Conservation (phyloP, 2,113 vertebrate genomes). For the Entomyzon cyanotis region DNA sequence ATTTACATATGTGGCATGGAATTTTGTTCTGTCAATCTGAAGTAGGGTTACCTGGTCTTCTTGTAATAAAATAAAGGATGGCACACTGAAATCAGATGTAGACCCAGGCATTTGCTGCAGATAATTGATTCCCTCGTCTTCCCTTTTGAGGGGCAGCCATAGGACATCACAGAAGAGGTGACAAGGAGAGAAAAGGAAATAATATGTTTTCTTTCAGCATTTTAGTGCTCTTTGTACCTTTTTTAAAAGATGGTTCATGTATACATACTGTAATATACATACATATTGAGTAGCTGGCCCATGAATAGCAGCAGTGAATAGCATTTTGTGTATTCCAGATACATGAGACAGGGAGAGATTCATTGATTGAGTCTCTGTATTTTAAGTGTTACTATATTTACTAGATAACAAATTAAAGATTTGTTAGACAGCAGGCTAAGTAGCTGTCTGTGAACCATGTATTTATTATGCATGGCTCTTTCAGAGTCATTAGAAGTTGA, state of each 20-base stretch:
- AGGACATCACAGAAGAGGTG: neutral
- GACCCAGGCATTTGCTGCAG: neutral
- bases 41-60: neutral
- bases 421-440: constrained; percentile 56
- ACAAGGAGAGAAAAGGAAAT: neutral
- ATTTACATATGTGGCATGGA: neutral
- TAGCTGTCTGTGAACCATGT: constrained; percentile 49
- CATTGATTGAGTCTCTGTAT: constrained; percentile 58
- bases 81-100: neutral
- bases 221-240: neutral
- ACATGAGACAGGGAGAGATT: neutral
- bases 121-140: neutral
- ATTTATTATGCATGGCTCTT: constrained; percentile 52
- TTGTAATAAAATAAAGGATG: neutral
- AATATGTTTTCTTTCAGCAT: neutral
- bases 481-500: constrained; percentile 28
- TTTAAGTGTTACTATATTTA: constrained; percentile 70
- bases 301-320: neutral
- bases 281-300: neutral
- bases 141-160: neutral
- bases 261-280: neutral
- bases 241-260: neutral
- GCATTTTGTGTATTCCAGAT: neutral
- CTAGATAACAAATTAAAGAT: constrained; percentile 58
- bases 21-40: neutral